Base-by-base conservation (phyloP, 2,888 invertebrate species). In the Agrochola litura region DNA sequence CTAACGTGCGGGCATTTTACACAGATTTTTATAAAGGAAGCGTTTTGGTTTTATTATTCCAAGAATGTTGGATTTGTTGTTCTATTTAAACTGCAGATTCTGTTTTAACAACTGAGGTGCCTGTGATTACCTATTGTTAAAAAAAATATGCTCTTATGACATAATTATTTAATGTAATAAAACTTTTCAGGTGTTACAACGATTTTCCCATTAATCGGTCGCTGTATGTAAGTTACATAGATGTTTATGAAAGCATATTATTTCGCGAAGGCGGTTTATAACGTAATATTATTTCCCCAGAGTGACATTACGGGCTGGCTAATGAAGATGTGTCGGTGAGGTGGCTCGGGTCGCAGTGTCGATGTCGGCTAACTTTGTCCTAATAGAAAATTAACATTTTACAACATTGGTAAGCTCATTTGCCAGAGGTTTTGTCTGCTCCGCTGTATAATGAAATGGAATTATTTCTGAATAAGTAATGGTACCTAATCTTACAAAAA, bases 241-340 rank as follows among this genome's bases (percentile, higher is more conserved):
- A 67, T 83, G 73, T 78, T 72, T 83, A 81, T 79, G 73, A 80
- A 81, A 86, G 81, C 83, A 81, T 87, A 77, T 81, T 82, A 83
- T 81, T 82, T 78, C 65, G 68, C 79, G 81, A 82, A 85, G 83
- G 83, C 77, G 81, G 81, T 79, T 83, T 85, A 88, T 89, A 88
- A 88, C 89, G 87, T 87, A 89, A 89, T 91, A 89, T 92, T 91
- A 93, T 92, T 93, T 94, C 94, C 93, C 94, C 68, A 54, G 94
- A 88, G 94, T 88, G 90, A 90, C 92, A 94, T 94, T 92, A 94
- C 89, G 90, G 90, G 85, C 86, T 86, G 88, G 89, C 91, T 94
- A 94, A 95, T 94, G 94, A 95, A 94, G 94, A 94, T 93, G 92
- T 94, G 94, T 94, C 88, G 93, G 89, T 88, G 90, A 90, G 92